Evolutionary conservation across 2,797 vertebrate species (phyloP).

Genomic region (Bradypus variegatus): DNA sequence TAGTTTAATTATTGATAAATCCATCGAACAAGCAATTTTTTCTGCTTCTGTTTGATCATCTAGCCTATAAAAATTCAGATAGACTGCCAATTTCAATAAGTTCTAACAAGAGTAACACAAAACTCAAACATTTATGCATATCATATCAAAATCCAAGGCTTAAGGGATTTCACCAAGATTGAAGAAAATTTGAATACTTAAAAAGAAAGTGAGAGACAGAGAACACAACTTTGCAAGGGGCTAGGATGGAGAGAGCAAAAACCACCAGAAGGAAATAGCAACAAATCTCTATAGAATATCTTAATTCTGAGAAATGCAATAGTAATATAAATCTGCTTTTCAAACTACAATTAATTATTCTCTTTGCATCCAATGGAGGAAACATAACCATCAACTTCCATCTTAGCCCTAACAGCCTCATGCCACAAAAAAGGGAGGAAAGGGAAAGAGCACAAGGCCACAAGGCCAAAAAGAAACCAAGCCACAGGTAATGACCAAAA

Average conservation of each 20-base stretch:
- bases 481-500: background rate
- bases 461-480: background rate
- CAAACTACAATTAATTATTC: background rate
- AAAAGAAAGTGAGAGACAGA: background rate
- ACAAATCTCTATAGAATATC: background rate
- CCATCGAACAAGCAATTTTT: background rate
- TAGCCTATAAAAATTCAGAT: constrained; percentile 17
- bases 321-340: background rate
- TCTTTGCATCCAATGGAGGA: background rate
- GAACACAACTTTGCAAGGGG: background rate
- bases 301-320: background rate
- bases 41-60: background rate
- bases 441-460: background rate
- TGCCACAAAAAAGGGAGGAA: background rate
- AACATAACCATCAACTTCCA: background rate
- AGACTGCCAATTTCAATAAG: background rate
- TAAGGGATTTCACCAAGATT: constrained; percentile 33
- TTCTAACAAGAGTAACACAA: constrained; percentile 1
- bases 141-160: constrained; percentile 22
- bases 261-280: background rate
- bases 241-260: background rate
- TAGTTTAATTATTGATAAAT: background rate
- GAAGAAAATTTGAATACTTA: background rate
- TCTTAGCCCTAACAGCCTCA: background rate
- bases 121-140: constrained; percentile 3